Evolutionary conservation across 2,113 vertebrate genomes (phyloP), one percentile per base, ranked within the genome.

Genomic region (Clinocottus analis): DNA sequence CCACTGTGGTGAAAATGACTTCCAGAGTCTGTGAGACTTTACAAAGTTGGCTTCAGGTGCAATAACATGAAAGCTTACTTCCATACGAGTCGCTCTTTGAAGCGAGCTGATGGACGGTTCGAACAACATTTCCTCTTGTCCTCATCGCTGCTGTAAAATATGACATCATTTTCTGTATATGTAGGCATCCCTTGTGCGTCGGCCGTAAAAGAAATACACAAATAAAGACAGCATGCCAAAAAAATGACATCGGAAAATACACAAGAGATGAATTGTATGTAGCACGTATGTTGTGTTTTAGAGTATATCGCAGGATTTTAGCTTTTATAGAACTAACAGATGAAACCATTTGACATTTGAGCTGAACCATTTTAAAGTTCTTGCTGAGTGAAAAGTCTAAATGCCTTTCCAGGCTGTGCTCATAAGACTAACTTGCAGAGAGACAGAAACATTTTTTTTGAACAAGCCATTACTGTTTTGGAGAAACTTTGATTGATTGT

Each of bases 1-100:
- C 74, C 63, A 56, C 39, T 84, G 74, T 75, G 65, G 61, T 79
- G 70, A 86, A 88, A 88, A 92, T 75, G 56, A 83, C 87, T 91
- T 89, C 88, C 92, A 93, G 86, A 89, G 73, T 85, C 83, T 75
- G 74, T 56, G 59, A 79, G 64, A 84, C 67, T 82, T 87, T 79
- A 60, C 33, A 85, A 47, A 64, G 62, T 62, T 87, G 87, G 81
- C 81, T 75, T 80, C 37, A 74, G 27, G 43, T 78, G 56, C 65
- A 87, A 85, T 59, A 90, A 90, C 85, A 82, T 0, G 79, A 70
- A 58, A 29, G 27, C 77, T 83, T 31, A 68, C 58, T 74, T 76
- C 75, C 85, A 87, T 60, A 75, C 77, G 78, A 77, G 45, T 55
- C 25, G 2, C 29, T 79, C 61, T 88, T 86, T 85, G 56, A 87